Evolutionary conservation across 2,888 invertebrate species (phyloP).

Genomic region (Darwinula stevensoni): DNA sequence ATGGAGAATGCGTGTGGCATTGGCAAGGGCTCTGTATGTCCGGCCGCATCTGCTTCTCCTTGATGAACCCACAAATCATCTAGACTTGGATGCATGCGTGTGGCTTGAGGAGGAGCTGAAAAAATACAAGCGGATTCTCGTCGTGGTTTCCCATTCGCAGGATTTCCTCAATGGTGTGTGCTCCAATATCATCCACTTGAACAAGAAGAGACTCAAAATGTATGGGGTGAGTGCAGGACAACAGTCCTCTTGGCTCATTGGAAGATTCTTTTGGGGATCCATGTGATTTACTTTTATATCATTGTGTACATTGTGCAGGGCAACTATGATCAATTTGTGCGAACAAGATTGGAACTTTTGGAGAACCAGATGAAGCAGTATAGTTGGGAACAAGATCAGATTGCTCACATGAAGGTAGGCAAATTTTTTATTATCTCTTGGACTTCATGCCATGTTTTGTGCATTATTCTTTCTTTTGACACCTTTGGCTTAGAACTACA

Average conservation of each 20-base stretch:
- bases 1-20: constrained; percentile 29
- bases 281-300: too few species aligned
- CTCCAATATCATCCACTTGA: constrained; percentile 75
- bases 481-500: constrained; percentile 78
- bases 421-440: constrained; percentile 5
- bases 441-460: too few species aligned
- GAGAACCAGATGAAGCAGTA: constrained; percentile 98
- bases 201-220: constrained; percentile 70
- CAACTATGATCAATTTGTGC: constrained; percentile 87
- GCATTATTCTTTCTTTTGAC: too few species aligned
- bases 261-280: too few species aligned
- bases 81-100: constrained; percentile 78
- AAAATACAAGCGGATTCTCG: constrained; percentile 79
- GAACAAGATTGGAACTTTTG: constrained; percentile 68
- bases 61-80: constrained; percentile 26
- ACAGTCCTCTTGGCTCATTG: too few species aligned
- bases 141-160: constrained; percentile 95
- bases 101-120: constrained; percentile 97
- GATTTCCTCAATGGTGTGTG: constrained; percentile 91
- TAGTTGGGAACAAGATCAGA: constrained; percentile 99
- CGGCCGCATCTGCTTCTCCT: constrained; percentile 24
- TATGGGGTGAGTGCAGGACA: constrained; percentile 52
- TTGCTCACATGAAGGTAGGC: constrained; percentile 80
- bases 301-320: too few species aligned
- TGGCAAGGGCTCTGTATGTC: constrained; percentile 24